Evolutionary conservation across 2,888 invertebrate species (phyloP).

Genomic region (Rhyacophila evoluta): DNA sequence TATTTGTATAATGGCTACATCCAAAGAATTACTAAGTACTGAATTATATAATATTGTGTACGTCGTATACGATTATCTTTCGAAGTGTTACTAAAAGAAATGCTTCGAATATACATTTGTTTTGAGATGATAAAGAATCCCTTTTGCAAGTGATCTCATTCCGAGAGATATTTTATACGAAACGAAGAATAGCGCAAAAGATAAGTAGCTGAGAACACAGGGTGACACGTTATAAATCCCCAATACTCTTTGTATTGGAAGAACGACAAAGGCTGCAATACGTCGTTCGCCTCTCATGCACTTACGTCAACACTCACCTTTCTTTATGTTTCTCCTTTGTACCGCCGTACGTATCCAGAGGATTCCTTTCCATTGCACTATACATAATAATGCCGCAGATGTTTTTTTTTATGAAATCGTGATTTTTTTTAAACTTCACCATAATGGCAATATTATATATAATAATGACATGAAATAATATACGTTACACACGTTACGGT

Average conservation of each 20-base stretch:
- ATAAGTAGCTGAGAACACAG: slow-evolving; percentile 21
- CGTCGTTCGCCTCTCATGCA: slow-evolving; percentile 18
- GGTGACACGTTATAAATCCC: slow-evolving; percentile 27
- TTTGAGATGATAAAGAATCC: slow-evolving; percentile 13
- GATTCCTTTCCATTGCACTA: neutral
- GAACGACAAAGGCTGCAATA: slow-evolving; percentile 29
- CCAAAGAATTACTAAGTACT: no score
- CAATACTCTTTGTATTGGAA: slow-evolving; percentile 25
- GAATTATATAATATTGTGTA: no score
- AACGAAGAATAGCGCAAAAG: neutral
- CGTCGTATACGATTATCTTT: no score
- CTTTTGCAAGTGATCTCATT: slow-evolving; percentile 22
- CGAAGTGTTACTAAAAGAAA: no score
- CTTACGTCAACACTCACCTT: slow-evolving; percentile 16
- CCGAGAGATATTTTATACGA: slow-evolving; percentile 14
- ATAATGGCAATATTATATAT: no score
- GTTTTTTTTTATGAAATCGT: neutral
- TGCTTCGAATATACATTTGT: neutral
- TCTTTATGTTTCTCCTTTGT: slow-evolving; percentile 27
- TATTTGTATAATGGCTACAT: no score
- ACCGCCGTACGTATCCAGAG: neutral
- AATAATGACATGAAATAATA: no score
- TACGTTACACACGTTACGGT: no score
- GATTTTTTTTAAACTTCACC: no score
- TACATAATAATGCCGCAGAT: neutral